phyloP scores from a whole-genome alignment of 2,888 invertebrate species.

The Orthosia cruda region DNA sequence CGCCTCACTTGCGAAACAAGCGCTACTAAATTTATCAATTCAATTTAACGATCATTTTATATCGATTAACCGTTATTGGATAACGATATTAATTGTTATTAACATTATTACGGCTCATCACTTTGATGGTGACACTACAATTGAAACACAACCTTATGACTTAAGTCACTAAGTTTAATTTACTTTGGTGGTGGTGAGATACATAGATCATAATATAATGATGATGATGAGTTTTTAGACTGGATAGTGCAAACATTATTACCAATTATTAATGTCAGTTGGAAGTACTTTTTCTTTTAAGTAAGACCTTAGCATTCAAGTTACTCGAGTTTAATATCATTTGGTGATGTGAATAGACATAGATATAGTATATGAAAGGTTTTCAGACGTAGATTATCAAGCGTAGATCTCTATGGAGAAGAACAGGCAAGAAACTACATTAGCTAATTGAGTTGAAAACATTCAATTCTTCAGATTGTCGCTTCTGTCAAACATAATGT shows the following conservation, averaged over 20 bases:
- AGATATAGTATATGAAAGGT: slow-evolving; percentile 17
- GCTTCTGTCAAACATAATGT: no score
- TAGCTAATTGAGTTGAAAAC: no score
- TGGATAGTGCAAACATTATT: slow-evolving; percentile 45
- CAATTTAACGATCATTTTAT: slow-evolving; percentile 71
- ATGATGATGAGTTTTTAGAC: slow-evolving; percentile 16
- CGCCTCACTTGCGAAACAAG: slow-evolving; percentile 66
- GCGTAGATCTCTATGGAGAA: no score
- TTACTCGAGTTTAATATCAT: slow-evolving; percentile 11
- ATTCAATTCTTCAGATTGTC: no score
- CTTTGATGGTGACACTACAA: slow-evolving; percentile 24
- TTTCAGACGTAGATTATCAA: slow-evolving; percentile 13
- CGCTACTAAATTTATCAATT: slow-evolving; percentile 68
- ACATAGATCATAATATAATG: slow-evolving; percentile 31
- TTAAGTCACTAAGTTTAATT: background rate
- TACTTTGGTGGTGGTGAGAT: background rate
- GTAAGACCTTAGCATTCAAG: background rate
- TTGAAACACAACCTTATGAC: background rate
- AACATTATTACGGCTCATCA: slow-evolving; percentile 61
- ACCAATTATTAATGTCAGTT: slow-evolving; percentile 27
- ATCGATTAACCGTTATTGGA: slow-evolving; percentile 68
- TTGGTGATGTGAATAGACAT: slow-evolving; percentile 1
- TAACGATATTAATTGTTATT: slow-evolving; percentile 65
- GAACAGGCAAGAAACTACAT: no score
- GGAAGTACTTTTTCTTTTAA: background rate